phyloP scores from a whole-genome alignment of 2,888 invertebrate genomes.

The Prostheceraeus crozeri region DNA sequence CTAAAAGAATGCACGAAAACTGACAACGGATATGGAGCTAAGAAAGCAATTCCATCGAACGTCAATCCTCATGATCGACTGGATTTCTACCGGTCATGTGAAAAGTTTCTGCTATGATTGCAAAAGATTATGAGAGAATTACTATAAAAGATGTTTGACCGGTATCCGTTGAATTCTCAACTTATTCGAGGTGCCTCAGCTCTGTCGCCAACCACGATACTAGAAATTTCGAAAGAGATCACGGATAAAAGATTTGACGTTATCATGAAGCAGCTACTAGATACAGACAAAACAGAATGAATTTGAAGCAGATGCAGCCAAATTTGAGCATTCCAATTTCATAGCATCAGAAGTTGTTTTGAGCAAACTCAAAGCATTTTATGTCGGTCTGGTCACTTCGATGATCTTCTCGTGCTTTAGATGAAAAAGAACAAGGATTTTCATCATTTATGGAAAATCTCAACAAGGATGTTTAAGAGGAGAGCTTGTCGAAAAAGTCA shows the following conservation, averaged over 20 bases:
- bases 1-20: no score
- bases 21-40: no score
- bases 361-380: neutral
- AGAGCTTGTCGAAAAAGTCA: slow-evolving; percentile 6
- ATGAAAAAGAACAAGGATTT: slow-evolving; percentile 7
- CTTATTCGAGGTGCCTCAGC: neutral
- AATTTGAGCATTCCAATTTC: slow-evolving; percentile 14
- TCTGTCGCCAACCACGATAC: neutral
- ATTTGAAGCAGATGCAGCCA: no score
- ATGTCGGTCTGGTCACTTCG: slow-evolving; percentile 2
- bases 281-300: no score
- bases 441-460: slow-evolving; percentile 10
- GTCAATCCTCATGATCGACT: no score
- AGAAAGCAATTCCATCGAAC: no score
- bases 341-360: neutral
- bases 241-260: slow-evolving; percentile 5
- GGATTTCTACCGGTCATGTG: no score
- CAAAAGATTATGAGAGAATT: no score
- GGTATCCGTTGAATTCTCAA: neutral
- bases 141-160: neutral
- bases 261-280: slow-evolving; percentile 9
- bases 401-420: neutral
- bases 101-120: no score
- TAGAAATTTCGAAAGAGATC: neutral
- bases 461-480: neutral